Conservation (phyloP, 2,888 invertebrate genomes). For the Uropetala carovei region DNA sequence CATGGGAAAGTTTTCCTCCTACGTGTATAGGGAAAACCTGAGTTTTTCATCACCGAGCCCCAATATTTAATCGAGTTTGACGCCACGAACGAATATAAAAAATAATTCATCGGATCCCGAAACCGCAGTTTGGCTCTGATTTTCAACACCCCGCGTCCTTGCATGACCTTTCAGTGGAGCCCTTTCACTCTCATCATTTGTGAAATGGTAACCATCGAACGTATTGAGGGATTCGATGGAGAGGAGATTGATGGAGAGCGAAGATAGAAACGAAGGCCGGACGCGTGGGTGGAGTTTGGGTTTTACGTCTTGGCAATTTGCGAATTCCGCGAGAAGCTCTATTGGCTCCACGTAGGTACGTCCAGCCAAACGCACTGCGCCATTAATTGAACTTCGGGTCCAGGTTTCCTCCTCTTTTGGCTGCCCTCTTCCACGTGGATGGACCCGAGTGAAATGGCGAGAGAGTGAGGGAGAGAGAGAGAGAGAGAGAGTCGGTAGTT, state of each 20-base stretch:
- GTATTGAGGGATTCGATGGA: background rate
- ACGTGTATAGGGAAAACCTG: no score
- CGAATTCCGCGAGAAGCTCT: conserved; percentile 13
- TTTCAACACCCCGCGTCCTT: no score
- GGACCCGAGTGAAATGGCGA: background rate
- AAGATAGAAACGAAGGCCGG: background rate
- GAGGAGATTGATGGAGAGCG: background rate
- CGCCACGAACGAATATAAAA: no score
- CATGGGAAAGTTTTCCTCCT: no score
- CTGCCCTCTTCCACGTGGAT: conserved; percentile 1
- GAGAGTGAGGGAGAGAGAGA: no score
- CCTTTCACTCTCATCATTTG: no score
- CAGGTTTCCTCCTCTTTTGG: conserved; percentile 28
- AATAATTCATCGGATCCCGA: no score
- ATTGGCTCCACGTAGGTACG: background rate
- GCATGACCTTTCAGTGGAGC: no score
- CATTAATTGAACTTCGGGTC: conserved; percentile 49
- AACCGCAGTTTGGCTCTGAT: no score
- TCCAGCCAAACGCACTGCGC: background rate
- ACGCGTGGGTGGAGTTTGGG: no score
- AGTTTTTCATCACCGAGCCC: no score
- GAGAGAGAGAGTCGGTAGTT: background rate
- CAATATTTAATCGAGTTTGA: no score
- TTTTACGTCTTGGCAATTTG: background rate
- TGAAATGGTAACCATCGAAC: background rate